A percentile compares a stretch with the other conserved stretches of the same genome.
Conservation (phyloP, 53 echinoderm and acorn worm species). For the Patiria pectinifera region DNA sequence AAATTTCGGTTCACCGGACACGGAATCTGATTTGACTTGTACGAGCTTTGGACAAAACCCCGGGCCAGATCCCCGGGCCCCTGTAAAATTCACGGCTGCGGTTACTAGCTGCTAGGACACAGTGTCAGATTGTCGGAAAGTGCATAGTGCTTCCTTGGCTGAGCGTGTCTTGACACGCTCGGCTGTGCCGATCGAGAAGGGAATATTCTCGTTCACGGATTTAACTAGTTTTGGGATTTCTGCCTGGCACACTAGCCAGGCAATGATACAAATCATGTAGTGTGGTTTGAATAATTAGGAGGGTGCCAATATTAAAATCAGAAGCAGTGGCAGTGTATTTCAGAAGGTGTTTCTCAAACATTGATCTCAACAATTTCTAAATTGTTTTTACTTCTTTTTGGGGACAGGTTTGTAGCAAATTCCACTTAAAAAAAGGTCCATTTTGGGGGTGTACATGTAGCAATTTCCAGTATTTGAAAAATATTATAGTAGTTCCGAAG, state of each 20-base stretch:
- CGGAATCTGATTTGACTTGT: neutral
- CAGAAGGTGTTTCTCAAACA: too few species aligned
- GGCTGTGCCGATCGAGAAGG: neutral
- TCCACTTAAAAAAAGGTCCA: too few species aligned
- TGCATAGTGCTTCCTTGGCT: neutral
- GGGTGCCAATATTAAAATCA: too few species aligned
- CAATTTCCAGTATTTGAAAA: too few species aligned
- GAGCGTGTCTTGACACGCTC: constrained; percentile 8
- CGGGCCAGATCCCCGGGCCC: neutral
- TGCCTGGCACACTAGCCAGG: neutral
- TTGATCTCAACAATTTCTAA: too few species aligned
- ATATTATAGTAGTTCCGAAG: too few species aligned
- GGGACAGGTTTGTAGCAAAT: too few species aligned
- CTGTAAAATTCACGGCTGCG: neutral
- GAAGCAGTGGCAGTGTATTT: too few species aligned
- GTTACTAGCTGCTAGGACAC: neutral
- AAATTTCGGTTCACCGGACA: neutral
- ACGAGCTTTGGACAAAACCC: neutral
- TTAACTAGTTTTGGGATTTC: neutral
- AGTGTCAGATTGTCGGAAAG: neutral
- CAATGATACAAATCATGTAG: neutral
- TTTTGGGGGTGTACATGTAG: too few species aligned
- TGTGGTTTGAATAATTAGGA: too few species aligned
- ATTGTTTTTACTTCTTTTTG: too few species aligned
- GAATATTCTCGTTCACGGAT: neutral